These are phyloP conservation scores for Sula dactylatra DNA, from an alignment of 2,113 vertebrate species.

Conservation along the genomic window DNA sequence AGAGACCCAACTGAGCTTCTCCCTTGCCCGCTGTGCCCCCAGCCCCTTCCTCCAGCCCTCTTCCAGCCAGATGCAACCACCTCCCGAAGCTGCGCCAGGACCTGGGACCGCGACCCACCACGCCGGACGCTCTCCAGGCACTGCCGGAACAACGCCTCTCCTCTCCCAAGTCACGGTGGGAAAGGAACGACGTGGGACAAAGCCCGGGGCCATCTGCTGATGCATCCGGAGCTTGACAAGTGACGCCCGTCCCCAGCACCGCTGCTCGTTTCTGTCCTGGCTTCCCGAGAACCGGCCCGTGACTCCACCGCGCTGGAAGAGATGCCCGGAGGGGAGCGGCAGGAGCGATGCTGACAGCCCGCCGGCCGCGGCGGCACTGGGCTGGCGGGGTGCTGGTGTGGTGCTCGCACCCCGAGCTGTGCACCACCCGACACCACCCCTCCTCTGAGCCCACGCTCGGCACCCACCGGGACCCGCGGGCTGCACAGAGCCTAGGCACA, in stretches of 20 bases:
- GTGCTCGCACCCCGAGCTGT: background rate
- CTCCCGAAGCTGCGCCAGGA: accelerated
- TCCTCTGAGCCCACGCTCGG: background rate
- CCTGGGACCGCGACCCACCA: background rate
- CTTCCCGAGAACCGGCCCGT: background rate
- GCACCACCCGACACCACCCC: background rate
- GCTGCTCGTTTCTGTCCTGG: background rate
- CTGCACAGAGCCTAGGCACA: background rate
- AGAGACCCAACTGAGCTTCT: no score
- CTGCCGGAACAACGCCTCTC: background rate
- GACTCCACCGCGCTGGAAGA: background rate
- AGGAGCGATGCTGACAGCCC: background rate
- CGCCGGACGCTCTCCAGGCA: background rate
- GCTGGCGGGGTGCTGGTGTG: background rate
- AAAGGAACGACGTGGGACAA: background rate
- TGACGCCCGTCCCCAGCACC: background rate
- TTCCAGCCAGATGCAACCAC: background rate
- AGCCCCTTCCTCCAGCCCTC: background rate
- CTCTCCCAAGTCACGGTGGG: background rate
- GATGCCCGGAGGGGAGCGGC: background rate
- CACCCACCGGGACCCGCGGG: background rate
- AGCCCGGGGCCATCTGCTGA: background rate
- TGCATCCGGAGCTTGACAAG: background rate
- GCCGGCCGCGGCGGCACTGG: background rate
- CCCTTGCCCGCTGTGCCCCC: background rate